Base-by-base conservation (phyloP, 2,888 invertebrate species). In the Chrysolina oricalcia region DNA sequence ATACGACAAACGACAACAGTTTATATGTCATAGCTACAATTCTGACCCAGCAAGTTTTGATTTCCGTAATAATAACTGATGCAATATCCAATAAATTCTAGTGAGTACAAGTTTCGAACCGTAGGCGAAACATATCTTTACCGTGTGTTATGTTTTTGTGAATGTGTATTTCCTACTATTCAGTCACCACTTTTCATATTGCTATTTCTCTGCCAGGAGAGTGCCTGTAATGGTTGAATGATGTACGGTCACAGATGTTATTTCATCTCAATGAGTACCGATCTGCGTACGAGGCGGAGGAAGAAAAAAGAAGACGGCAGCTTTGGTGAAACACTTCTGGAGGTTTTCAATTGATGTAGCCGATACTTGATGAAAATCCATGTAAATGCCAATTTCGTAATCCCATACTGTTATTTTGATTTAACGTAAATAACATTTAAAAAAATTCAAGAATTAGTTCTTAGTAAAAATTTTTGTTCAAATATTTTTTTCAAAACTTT, bases 71-170 rank as follows among this genome's bases (percentile, higher is more conserved):
- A 35, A 27, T 59, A 27, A 59, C 35, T 8, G 59, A 59, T 59
- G 13, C n/a, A 59, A 59, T 59, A 59, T 27, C 27, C 17, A 59
- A 59, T 59, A 35, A 59, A 59, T 59, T 27, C 13, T n/a, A 27
- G 5, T 11, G 19, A 35, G 40, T 79, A 77, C 79, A 75, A 78
- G 77, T 69, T 56, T 43, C 21, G 62, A 72, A 73, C 76, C 71
- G 79, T 79, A 72, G 79, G 79, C 77, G 79, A 66, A 76, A 77
- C 74, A 74, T 62, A 77, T 74, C 76, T 77, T 73, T 27, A 66
- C 65, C 72, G 53, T 40, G 19, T 68, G 67, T 50, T 17, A 2
- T 8, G 50, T 50, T 53, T 19, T 53, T 53, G 11, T n/a, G 40
- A 50, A 40, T 40, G 50, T 13, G n/a, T 53, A 68, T 68, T 65